A percentile compares a stretch with the other conserved stretches of the same genome.
Evolutionary conservation across 2,888 invertebrate genomes (phyloP).

Genomic region (Boloria selene): DNA sequence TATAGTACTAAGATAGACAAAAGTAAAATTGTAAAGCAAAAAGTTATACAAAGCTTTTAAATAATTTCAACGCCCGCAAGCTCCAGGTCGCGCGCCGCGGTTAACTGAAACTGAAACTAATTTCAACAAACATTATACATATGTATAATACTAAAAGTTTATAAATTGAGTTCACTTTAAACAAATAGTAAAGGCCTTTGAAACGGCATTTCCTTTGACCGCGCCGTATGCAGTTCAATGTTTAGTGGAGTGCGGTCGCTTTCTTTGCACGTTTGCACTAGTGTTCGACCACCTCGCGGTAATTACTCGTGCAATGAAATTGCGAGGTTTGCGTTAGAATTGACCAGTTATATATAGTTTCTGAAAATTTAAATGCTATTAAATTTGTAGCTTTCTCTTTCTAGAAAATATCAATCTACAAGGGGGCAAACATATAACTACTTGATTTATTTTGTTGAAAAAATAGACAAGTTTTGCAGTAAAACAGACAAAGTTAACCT

Average conservation of each 20-base stretch:
- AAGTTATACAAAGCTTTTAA: too few relatives aligned
- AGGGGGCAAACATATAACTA: too few relatives aligned
- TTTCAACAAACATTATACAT: conserved; percentile 2
- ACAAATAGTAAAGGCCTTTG: conserved; percentile 18
- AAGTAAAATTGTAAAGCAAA: too few relatives aligned
- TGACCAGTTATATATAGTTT: neutral
- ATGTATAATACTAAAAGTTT: conserved; percentile 3
- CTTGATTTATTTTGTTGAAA: too few relatives aligned
- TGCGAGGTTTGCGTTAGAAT: neutral
- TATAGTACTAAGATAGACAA: too few relatives aligned
- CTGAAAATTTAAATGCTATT: too few relatives aligned
- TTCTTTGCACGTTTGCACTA: conserved; percentile 1
- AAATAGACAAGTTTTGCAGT: too few relatives aligned
- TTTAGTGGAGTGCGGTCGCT: conserved; percentile 7
- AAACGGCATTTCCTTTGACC: conserved; percentile 18
- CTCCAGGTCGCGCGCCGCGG: too few relatives aligned
- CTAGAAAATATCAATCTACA: too few relatives aligned
- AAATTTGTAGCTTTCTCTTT: too few relatives aligned
- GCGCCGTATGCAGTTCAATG: conserved; percentile 8
- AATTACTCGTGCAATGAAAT: conserved; percentile 12
- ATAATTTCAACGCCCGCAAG: too few relatives aligned
- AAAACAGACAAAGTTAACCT: too few relatives aligned
- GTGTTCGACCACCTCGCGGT: conserved; percentile 13
- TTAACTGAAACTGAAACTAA: neutral
- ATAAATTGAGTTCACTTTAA: conserved; percentile 14